Base-by-base conservation (phyloP, 2,888 invertebrate genomes). In the Bombylius major region DNA sequence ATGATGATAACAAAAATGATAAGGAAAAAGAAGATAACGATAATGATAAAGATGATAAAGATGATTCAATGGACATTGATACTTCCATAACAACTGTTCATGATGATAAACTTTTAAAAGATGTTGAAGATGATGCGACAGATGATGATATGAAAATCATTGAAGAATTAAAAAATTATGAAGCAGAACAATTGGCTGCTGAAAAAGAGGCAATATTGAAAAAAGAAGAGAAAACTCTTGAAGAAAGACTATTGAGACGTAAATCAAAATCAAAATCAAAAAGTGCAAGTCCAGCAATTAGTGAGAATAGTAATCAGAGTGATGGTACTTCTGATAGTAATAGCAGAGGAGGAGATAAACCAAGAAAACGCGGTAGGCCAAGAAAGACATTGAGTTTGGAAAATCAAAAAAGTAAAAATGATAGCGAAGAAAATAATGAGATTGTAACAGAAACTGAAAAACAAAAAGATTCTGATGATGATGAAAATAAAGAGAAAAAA, bases 1-100 rank as follows among this genome's bases (percentile, higher is more conserved):
- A 56, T 39, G 39, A 13, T 14, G 44, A 31, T 23, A 44, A 50
- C 4, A 58, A 56, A 33, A 45, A 56, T 33, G 33, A 56, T 4
- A n/a, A 31, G 6, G 36, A 50, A 34, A 47, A 50, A 13, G 51
- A 55, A n/a, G 31, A 46, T 9, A 36, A 3, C 3, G 55, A 59
- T 50, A 33, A 53, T 52, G 61, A 67, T 51, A 65, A 69, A 62
- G 67, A 76, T 62, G 74, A 62, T 7, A 59, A 58, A 33, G 61
- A 47, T 32, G 46, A 53, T 6, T 50, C 50, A 9, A 50, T 46
- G 7, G 32, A n/a, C 45, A 46, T 33, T 14, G 53, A 51, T 14
- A 33, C 48, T 48, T 42, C 39, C 32, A 55, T 56, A 9, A 53
- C 12, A 47, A 36, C 31, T 9, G 68, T 66, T 56, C 70, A 71